Percentiles rank a stretch among this genome's conserved stretches.
These are phyloP conservation scores for Melitaea cinxia DNA, from an alignment of 1,140 invertebrate genomes.

Conservation along the genomic window DNA sequence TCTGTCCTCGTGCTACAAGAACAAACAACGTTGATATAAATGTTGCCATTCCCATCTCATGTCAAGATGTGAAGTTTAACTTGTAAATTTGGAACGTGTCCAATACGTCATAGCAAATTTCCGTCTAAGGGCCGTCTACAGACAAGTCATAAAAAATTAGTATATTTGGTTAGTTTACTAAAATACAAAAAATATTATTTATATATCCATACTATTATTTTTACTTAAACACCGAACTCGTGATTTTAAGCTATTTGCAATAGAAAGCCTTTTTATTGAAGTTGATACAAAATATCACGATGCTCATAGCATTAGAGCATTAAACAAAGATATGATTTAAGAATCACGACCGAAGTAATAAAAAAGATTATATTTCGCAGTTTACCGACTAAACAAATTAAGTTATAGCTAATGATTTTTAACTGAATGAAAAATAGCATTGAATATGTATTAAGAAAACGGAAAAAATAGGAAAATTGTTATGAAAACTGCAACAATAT, in stretches of 20 bases:
- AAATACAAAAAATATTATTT: not conserved
- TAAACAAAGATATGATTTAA: no score
- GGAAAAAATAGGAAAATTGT: not conserved
- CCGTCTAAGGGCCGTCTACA: not conserved
- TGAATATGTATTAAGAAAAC: not conserved
- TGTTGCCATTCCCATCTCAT: constrained; percentile 18
- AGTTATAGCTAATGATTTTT: no score
- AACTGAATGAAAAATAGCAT: not conserved
- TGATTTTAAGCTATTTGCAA: no score
- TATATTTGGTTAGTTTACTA: not conserved
- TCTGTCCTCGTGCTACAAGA: constrained; percentile 27
- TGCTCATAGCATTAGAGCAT: no score
- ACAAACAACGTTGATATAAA: constrained; percentile 31
- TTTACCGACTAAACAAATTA: no score
- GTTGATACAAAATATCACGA: no score
- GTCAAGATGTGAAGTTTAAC: constrained; percentile 28
- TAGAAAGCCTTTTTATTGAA: no score
- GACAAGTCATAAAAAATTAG: constrained; percentile 2
- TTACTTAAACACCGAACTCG: no score
- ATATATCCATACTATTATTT: no score
- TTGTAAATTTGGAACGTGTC: constrained; percentile 29
- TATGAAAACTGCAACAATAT: not conserved
- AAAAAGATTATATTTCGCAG: no score
- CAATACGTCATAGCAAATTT: constrained; percentile 27
- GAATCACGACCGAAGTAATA: no score